A percentile compares a stretch with the other conserved stretches of the same genome.
Conservation (phyloP, 2,888 invertebrate species). For the Eilema sororculum region DNA sequence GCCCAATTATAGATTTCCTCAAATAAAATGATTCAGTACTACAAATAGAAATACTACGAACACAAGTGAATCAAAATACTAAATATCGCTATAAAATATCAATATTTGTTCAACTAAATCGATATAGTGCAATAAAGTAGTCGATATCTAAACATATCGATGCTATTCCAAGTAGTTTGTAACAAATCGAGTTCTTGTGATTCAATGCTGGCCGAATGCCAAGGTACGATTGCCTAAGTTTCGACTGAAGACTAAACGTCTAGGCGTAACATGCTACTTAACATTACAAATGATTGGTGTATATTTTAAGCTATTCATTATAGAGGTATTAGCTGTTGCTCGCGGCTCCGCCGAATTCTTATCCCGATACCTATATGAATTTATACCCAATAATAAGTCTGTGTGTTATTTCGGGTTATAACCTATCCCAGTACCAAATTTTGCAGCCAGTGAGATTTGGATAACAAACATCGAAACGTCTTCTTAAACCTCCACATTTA, state of each 20-base stretch:
- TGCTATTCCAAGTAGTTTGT: constrained; percentile 26
- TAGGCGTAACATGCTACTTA: constrained; percentile 7
- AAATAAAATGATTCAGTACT: constrained; percentile 7
- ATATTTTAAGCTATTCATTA: neutral
- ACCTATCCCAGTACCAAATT: too few species aligned
- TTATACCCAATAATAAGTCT: too few species aligned
- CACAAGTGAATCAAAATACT: constrained; percentile 39
- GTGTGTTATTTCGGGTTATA: too few species aligned
- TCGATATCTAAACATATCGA: constrained; percentile 42
- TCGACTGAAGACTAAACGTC: constrained; percentile 10
- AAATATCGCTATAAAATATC: constrained; percentile 29
- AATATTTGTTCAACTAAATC: constrained; percentile 45
- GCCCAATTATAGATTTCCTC: neutral
- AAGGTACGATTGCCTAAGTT: constrained; percentile 7
- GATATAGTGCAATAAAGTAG: constrained; percentile 47
- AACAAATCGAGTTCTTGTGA: constrained; percentile 15
- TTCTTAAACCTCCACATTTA: too few species aligned
- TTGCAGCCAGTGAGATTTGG: too few species aligned
- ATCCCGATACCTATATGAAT: too few species aligned
- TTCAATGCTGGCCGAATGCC: constrained; percentile 7
- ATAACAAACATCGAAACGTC: too few species aligned
- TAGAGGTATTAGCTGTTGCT: too few species aligned
- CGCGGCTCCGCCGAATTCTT: too few species aligned
- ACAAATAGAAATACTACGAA: constrained; percentile 39
- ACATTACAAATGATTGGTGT: neutral